Conservation (phyloP, 1,140 invertebrate species). For the Daktulosphaira vitifoliae region DNA sequence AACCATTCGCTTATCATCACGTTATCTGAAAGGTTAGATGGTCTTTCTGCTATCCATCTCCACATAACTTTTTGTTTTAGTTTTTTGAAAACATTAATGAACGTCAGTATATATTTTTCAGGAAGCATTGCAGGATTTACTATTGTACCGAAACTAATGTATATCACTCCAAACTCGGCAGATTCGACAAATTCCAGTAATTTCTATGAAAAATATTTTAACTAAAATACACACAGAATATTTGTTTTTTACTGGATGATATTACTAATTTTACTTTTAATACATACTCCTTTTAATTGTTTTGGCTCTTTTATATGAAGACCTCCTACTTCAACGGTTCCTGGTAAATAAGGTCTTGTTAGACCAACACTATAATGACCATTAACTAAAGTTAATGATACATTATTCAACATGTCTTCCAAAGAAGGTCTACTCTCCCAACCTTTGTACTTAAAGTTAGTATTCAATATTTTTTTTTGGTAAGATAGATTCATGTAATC, state of each 20-base stretch:
- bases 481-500: no score
- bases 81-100: neutral
- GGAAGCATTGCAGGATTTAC: neutral
- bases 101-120: neutral
- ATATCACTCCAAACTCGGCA: constrained; percentile 37
- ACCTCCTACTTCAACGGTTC: constrained; percentile 51
- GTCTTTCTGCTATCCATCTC: neutral
- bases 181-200: constrained; percentile 35
- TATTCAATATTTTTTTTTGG: no score
- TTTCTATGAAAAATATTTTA: neutral
- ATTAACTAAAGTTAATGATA: constrained; percentile 37
- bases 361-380: constrained; percentile 38
- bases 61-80: neutral
- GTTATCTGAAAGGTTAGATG: neutral
- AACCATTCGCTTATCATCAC: neutral
- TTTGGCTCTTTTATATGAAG: constrained; percentile 45
- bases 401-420: constrained; percentile 42
- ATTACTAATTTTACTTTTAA: no score
- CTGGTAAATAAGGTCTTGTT: constrained; percentile 45
- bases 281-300: constrained; percentile 35
- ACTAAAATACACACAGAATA: no score
- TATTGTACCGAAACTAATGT: constrained; percentile 37
- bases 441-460: no score
- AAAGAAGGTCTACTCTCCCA: no score
- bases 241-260: no score